Evolutionary conservation across 2,888 invertebrate species (phyloP), one percentile per base, ranked within the genome.

Genomic region (Eilema griseolum): DNA sequence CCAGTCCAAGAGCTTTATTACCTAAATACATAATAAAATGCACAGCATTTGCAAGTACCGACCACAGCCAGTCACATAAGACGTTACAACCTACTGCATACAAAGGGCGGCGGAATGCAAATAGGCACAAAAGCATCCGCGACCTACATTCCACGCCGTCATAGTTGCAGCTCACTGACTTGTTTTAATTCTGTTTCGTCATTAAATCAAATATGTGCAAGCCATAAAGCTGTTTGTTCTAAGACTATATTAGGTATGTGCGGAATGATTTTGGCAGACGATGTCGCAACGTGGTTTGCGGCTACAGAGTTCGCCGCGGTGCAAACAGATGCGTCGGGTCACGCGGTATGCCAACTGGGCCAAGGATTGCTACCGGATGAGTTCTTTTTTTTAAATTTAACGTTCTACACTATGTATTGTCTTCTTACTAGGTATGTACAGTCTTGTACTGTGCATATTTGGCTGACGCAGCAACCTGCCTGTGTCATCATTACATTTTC

Each of bases 301-400:
- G 74, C 83, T 79, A 75, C 77, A 74, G 73, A 63, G 79, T 83
- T 73, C 83, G 82, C 77, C 81, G 71, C 82, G 81, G 78, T 79
- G 77, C 83, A 73, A 83, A 77, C 87, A 88, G 88, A 90, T 89
- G 90, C 87, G 86, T 83, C 87, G 88, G 65, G 89, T 92, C 90
- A 91, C 92, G 92, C 87, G 86, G 85, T 75, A 74, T 80, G 82
- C 84, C 84, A 93, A 90, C 85, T 89, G 82, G 92, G 93, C 89
- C 93, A 94, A 93, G 93, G 93, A 92, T 89, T 81, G 73, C 78
- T 86, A 88, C 87, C 90, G 91, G 89, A 92, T 91, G 85, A 86
- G 79, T 83, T 89, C 88, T 88, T 88, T 87, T 79, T 85, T 86
- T 86, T 82, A 78, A 83, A 86, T 84, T 80, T 81, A 83, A 70